Evolutionary conservation across 2,797 vertebrate species (phyloP).

Genomic region (Heliangelus exortis): DNA sequence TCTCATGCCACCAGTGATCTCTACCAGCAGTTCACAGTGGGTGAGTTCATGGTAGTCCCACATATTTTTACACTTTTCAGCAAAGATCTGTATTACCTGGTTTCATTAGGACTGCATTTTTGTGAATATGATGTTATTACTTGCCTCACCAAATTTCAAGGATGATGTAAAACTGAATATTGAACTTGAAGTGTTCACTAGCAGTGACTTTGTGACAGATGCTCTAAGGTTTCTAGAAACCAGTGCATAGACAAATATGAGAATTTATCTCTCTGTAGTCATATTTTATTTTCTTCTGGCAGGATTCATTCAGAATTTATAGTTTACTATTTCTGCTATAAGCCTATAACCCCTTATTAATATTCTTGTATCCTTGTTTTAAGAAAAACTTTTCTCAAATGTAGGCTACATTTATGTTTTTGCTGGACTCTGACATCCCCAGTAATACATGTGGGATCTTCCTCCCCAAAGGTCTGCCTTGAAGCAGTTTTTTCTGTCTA

Average conservation of each 20-base stretch:
- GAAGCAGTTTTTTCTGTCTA: neutral
- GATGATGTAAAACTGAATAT: neutral
- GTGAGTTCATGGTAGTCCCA: neutral
- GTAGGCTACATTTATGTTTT: neutral
- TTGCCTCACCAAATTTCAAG: neutral
- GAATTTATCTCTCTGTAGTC: neutral
- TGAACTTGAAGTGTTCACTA: neutral
- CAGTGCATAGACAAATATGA: neutral
- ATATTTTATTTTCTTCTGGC: neutral
- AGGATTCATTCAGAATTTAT: neutral
- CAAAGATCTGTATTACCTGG: neutral
- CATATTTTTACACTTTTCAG: fast-evolving
- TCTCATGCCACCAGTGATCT: neutral
- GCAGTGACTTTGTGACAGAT: neutral
- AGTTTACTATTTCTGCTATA: neutral
- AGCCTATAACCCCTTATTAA: neutral
- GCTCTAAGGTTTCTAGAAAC: neutral
- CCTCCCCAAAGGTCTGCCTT: neutral
- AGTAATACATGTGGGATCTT: neutral
- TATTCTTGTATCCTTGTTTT: neutral
- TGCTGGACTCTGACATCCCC: neutral
- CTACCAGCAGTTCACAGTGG: neutral
- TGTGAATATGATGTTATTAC: neutral
- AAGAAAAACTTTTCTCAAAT: neutral
- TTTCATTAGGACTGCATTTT: neutral